Percentiles rank a stretch among this genome's conserved stretches.
Conservation (phyloP, 2,113 vertebrate species). For the Dermatemys mawii region DNA sequence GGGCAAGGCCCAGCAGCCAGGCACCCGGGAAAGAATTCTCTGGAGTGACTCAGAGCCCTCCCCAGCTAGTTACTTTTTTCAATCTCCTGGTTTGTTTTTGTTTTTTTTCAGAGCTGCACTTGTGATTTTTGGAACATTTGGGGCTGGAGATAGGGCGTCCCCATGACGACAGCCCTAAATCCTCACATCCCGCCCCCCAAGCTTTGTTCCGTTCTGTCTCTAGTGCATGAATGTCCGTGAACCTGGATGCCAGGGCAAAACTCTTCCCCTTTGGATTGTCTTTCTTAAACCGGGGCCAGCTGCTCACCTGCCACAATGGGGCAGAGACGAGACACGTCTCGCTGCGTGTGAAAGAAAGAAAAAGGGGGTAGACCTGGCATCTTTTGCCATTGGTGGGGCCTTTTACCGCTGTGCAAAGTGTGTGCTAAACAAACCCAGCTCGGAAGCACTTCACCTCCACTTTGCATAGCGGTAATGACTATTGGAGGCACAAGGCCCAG, state of each 20-base stretch:
- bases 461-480: background rate
- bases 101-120: background rate
- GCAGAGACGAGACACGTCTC: background rate
- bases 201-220: background rate
- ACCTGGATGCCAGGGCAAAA: background rate
- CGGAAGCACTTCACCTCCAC: background rate
- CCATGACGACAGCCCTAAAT: background rate
- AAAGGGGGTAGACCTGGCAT: rapidly evolving
- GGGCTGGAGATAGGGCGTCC: background rate
- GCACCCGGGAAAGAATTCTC: background rate
- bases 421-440: background rate
- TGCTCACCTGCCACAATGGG: background rate
- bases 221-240: background rate
- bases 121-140: background rate
- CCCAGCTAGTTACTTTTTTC: background rate
- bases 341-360: background rate
- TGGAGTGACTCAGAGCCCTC: background rate
- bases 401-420: background rate
- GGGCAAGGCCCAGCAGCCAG: background rate
- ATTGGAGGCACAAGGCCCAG: background rate
- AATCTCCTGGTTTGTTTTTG: background rate
- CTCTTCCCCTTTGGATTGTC: no score
- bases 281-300: background rate
- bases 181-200: background rate
- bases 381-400: background rate